Conservation (phyloP, 1,140 invertebrate species). For the Sminthurides bifidus region DNA sequence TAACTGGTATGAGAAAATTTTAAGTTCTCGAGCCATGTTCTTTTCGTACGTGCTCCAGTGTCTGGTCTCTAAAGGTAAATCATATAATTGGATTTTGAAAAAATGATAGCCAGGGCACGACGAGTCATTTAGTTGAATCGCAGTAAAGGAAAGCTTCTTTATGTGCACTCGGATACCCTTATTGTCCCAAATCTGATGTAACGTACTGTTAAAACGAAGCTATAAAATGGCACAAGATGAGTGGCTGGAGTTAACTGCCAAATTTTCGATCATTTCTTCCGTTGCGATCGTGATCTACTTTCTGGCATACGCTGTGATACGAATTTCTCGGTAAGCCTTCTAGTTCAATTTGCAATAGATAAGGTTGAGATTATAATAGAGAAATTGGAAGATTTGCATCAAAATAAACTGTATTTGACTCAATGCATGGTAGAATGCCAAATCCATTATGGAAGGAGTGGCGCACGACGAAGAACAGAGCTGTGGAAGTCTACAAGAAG, state of each 20-base stretch:
- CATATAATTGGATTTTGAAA: no score
- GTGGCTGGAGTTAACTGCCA: constrained; percentile 10
- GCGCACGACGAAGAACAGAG: constrained; percentile 8
- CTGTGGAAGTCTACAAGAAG: constrained; percentile 13
- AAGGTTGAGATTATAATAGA: no score
- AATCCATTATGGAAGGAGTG: constrained; percentile 1
- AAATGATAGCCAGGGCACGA: no score
- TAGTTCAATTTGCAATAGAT: background rate
- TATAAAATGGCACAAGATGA: background rate
- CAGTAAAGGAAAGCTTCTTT: no score
- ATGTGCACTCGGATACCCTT: no score
- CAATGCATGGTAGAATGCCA: constrained; percentile 8
- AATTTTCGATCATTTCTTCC: constrained; percentile 9
- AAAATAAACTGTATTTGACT: background rate
- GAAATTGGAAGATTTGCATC: background rate
- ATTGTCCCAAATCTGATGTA: no score
- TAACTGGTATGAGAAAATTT: no score
- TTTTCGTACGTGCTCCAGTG: no score
- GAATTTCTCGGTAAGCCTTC: constrained; percentile 12
- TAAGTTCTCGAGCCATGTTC: no score
- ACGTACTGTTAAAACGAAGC: no score
- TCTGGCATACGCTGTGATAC: background rate
- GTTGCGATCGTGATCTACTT: constrained; percentile 17
- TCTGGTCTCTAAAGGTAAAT: no score
- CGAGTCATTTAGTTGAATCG: no score